Percentiles rank a stretch among this genome's conserved stretches.
phyloP scores from a whole-genome alignment of 2,797 vertebrate species.

The Cetoscarus ocellatus region DNA sequence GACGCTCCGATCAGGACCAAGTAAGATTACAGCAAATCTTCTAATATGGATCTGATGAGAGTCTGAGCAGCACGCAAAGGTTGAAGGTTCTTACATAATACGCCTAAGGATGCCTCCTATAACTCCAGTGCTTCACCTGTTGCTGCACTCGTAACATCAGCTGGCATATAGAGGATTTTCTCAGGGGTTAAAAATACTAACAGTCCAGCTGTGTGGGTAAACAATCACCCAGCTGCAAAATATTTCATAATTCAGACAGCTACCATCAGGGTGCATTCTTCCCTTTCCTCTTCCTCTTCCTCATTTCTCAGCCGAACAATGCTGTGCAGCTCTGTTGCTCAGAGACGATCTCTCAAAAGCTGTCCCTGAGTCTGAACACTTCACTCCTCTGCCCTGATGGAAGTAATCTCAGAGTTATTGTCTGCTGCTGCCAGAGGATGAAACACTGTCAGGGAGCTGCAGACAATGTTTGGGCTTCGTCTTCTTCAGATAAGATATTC shows the following conservation, averaged over 20 bases:
- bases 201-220: constrained; percentile 17
- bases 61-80: constrained; percentile 11
- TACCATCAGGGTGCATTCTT: background rate
- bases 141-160: constrained; percentile 22
- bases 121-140: constrained; percentile 8
- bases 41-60: constrained; percentile 1
- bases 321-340: background rate
- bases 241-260: background rate
- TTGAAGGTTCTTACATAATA: background rate
- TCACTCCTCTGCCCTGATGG: constrained; percentile 1
- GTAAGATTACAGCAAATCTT: constrained; percentile 36
- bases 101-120: constrained; percentile 4
- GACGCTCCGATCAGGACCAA: constrained; percentile 1
- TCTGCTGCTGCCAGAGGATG: background rate
- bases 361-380: background rate
- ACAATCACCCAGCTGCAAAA: constrained; percentile 14
- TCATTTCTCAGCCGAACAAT: constrained; percentile 1
- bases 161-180: background rate
- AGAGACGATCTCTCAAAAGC: background rate
- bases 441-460: background rate
- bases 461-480: background rate
- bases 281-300: background rate
- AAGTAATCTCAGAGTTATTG: background rate
- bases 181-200: constrained; percentile 1
- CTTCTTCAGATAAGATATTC: background rate